These are phyloP conservation scores for Xanthostigma xanthostigma DNA, from an alignment of 2,888 invertebrate species.

Conservation along the genomic window DNA sequence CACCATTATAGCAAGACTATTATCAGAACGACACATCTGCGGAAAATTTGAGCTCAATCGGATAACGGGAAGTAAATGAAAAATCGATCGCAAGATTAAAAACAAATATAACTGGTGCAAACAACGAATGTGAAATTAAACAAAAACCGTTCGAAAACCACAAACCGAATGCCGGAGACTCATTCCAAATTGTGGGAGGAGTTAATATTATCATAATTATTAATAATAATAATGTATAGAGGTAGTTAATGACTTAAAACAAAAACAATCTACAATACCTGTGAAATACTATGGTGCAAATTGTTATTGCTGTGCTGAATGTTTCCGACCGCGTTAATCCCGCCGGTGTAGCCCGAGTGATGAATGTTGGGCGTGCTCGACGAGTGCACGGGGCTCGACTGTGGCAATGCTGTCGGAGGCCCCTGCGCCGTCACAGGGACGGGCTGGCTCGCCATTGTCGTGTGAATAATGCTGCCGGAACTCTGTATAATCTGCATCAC, in stretches of 20 bases:
- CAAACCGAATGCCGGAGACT: no score
- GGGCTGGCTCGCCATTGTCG: conserved; percentile 1
- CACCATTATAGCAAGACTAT: no score
- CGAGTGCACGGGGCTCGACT: conserved; percentile 2
- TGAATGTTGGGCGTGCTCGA: not conserved
- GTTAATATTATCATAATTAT: no score
- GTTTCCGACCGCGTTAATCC: not conserved
- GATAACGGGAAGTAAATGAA: no score
- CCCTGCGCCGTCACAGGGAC: not conserved
- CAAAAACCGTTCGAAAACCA: no score
- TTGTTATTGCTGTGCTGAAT: conserved; percentile 4
- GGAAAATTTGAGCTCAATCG: no score
- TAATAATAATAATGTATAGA: no score
- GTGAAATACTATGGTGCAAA: conserved; percentile 1
- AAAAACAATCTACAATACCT: not conserved
- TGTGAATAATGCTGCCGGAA: conserved; percentile 1
- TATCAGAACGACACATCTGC: no score
- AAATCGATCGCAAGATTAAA: no score
- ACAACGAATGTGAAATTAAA: no score
- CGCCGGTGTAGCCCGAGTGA: not conserved
- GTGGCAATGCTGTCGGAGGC: not conserved
- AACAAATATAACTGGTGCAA: no score
- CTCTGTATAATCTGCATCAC: conserved; percentile 5
- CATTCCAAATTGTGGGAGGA: no score
- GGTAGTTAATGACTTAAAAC: not conserved